Conservation (phyloP, 2,113 vertebrate genomes). For the Gracilinanus agilis region DNA sequence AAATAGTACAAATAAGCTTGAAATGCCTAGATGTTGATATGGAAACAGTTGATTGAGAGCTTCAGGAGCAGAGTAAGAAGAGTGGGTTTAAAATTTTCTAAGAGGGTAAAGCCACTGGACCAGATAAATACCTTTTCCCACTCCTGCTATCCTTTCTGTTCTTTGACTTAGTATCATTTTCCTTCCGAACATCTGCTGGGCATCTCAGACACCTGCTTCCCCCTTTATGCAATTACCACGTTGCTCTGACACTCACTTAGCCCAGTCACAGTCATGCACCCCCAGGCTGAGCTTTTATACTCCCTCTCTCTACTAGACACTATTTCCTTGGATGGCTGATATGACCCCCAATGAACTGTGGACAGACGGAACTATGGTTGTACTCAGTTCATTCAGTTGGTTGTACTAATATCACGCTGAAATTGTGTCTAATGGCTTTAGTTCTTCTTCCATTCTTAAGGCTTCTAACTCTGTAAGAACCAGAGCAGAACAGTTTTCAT, state of each 20-base stretch:
- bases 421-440: not conserved
- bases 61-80: constrained; percentile 14
- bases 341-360: not conserved
- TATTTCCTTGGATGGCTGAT: not conserved
- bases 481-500: not conserved
- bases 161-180: not conserved
- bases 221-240: not conserved
- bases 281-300: not conserved
- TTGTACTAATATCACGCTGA: not conserved
- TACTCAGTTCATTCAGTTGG: not conserved
- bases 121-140: constrained; percentile 16
- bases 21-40: not conserved
- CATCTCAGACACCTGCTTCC: not conserved
- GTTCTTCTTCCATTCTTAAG: not conserved
- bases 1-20: constrained; percentile 36
- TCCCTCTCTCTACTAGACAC: not conserved
- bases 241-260: not conserved
- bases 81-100: constrained; percentile 39
- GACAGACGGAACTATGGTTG: not conserved
- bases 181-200: constrained; percentile 8
- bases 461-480: not conserved
- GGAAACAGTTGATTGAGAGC: not conserved
- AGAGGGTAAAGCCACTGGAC: constrained; percentile 13
- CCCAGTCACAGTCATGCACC: not conserved
- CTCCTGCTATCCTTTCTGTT: constrained; percentile 1